Evolutionary conservation across 2,113 vertebrate species (phyloP), one percentile per base, ranked within the genome.

Genomic region (Passer domesticus): DNA sequence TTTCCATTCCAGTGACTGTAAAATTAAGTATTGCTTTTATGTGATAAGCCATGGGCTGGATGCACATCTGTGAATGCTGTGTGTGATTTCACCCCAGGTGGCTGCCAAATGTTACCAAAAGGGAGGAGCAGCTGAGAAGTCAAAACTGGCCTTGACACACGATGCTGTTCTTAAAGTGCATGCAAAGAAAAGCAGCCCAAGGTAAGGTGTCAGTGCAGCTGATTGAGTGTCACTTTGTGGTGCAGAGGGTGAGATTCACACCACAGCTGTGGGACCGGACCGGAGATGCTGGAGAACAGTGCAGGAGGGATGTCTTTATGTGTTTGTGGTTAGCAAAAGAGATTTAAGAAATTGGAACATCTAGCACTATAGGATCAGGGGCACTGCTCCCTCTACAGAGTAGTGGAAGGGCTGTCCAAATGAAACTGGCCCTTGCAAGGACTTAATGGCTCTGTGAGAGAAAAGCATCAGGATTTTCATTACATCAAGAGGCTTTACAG

Each of bases 61-160:
- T 76, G 81, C 76, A 68, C 31, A 13, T 67, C 25, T 83, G 49
- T 95, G 80, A 95, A 68, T 30, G 25, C 53, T 91, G 47, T 95
- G 46, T 89, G 4, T 95, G 53, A 52, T 96, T 90, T 90, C 69
- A 41, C 97, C 94, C 67, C 93, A 98, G 98, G 98, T 98, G 87
- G 98, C 98, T 69, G 98, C 98, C 75, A 98, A 98, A 46, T 98
- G 98, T 95, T 98, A 98, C 92, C 98, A 98, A 66, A 98, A 98
- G 83, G 98, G 98, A 90, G 98, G 97, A 63, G 98, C 98, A 22
- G 49, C 83, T 59, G 97, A 98, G 70, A 98, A 98, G 80, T 98
- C 98, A 58, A 98, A 98, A 66, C 91, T 98, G 87, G 98, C 97
- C 5, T 91, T 98, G 90, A 97, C 98, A n/a, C 97, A 98, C 0